Base-by-base conservation (phyloP, 2,888 invertebrate species). In the Mycalesis mineus region DNA sequence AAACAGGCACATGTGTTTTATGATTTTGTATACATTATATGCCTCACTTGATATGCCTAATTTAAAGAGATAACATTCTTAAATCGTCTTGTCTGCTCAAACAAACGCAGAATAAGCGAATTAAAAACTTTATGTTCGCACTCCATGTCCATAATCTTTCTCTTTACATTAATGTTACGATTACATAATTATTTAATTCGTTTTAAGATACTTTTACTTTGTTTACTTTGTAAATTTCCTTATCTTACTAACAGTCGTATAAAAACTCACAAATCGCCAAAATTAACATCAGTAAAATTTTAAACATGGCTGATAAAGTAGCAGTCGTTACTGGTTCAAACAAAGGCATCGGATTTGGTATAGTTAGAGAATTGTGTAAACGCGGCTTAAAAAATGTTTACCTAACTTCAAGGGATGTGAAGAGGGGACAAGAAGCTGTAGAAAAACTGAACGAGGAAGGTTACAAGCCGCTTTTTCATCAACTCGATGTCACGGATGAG, bases 301-400 rank as follows among this genome's bases (percentile, higher is more conserved):
- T 22, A 44, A 44, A 45, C 37, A 55, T 58, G 58, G 28, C 45
- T 11, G 15, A 50, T n/a, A 74, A 72, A 66, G 66, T 75, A 2
- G 75, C 74, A 8, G 60, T 74, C 4, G 92, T 93, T 8, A 93
- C 93, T 15, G 93, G 93, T 15, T 78, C 87, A 9, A 93, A 93
- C 71, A 92, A 92, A 76, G 93, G 93, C 0, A 92, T 94, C 58
- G 93, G 93, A 1, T 92, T 83, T 68, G 91, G 84, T 0, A 92
- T 92, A 56, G 92, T 92, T 0, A 90, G 90, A 74, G 91, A 88
- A 1, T 73, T 93, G 5, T 92, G 92, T 64, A 78, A 89, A 66
- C 81, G 91, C 68, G 93, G 91, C 68, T 78, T 92, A 62, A 93
- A 92, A 5, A 78, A 81, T 60, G 93, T 94, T 1, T 93, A 92